phyloP scores from a whole-genome alignment of 1,140 invertebrate species.

The Pseudomyrmex pallidus region DNA sequence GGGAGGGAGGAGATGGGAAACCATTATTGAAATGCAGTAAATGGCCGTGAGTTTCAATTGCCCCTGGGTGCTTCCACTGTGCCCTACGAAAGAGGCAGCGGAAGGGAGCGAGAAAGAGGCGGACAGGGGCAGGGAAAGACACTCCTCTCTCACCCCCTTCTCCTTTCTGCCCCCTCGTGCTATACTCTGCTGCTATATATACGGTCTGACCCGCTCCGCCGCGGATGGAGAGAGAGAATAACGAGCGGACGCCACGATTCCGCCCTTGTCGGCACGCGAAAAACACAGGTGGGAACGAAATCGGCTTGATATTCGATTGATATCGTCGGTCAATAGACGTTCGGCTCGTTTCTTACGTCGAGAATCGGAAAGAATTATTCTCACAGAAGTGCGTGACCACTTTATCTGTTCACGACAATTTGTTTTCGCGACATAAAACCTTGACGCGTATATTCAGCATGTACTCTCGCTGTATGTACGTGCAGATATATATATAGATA shows the following conservation, averaged over 20 bases:
- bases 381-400: neutral
- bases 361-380: neutral
- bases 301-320: constrained; percentile 11
- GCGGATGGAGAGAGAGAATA: constrained; percentile 66
- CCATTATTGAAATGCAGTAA: constrained; percentile 77
- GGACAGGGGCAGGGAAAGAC: constrained; percentile 52
- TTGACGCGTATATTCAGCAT: constrained; percentile 4
- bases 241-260: constrained; percentile 73
- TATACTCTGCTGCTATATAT: neutral
- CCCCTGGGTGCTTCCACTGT: constrained; percentile 72
- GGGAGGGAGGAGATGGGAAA: constrained; percentile 62
- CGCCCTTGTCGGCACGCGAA: constrained; percentile 62
- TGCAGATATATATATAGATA: neutral
- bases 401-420: constrained; percentile 21
- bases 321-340: constrained; percentile 24
- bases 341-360: neutral
- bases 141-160: neutral
- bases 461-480: neutral
- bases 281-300: constrained; percentile 33
- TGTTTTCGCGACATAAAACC: constrained; percentile 10
- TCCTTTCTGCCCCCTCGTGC: neutral
- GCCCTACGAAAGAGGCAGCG: constrained; percentile 68
- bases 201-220: constrained; percentile 45
- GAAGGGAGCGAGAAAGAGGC: neutral
- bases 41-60: constrained; percentile 76